These are phyloP conservation scores for Etheostoma cragini DNA, from an alignment of 2,113 vertebrate genomes.

Conservation along the genomic window DNA sequence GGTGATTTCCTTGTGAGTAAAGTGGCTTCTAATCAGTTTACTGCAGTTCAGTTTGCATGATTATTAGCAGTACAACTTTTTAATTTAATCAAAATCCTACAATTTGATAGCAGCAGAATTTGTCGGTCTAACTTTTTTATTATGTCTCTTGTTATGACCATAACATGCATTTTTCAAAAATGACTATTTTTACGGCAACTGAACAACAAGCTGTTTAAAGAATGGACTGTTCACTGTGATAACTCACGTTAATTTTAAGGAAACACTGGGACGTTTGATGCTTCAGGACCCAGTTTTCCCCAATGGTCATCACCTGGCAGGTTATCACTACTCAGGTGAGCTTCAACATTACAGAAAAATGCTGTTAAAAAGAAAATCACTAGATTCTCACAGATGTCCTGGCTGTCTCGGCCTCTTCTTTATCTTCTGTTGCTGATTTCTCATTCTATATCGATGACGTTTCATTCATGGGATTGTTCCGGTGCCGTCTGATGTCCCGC, in stretches of 20 bases:
- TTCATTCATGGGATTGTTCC: too few relatives aligned
- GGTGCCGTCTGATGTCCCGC: too few relatives aligned
- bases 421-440: neutral
- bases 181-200: neutral
- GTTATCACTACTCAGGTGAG: slow-evolving; percentile 97
- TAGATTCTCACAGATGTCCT: neutral
- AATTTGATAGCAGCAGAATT: neutral
- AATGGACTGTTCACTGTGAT: neutral
- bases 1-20: slow-evolving; percentile 92
- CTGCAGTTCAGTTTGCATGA: neutral
- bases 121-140: too few relatives aligned
- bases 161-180: neutral
- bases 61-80: neutral
- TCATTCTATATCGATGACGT: neutral
- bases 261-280: slow-evolving; percentile 89
- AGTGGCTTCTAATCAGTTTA: neutral
- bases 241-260: slow-evolving; percentile 77
- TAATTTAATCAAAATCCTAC: neutral
- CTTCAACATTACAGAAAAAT: neutral
- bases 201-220: neutral
- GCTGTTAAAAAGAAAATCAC: neutral
- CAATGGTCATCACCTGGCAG: slow-evolving; percentile 85
- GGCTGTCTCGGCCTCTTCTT: neutral
- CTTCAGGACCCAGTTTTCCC: slow-evolving; percentile 87
- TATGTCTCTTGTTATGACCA: too few relatives aligned